These are phyloP conservation scores for Campoplex capitator DNA, from an alignment of 2,888 invertebrate genomes.

Conservation along the genomic window DNA sequence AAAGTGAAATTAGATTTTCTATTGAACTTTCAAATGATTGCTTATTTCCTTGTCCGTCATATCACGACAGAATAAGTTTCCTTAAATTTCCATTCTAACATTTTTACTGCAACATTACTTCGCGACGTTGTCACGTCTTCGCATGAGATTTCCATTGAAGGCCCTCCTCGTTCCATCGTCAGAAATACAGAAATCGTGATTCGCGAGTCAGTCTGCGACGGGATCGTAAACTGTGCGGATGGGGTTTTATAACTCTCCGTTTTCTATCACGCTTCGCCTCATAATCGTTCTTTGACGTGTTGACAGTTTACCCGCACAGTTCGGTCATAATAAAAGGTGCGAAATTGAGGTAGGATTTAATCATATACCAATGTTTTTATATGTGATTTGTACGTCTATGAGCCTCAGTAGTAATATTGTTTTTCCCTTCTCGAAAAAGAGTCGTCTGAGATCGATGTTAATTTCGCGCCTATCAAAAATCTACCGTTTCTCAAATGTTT, in stretches of 20 bases:
- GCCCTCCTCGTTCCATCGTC: not conserved
- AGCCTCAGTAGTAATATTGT: not conserved
- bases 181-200: not conserved
- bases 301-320: not conserved
- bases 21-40: not conserved
- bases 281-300: slow-evolving; percentile 1
- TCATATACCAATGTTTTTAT: not conserved
- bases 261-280: slow-evolving; percentile 17
- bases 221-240: slow-evolving; percentile 25
- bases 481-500: not conserved
- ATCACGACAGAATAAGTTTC: not conserved
- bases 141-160: not conserved
- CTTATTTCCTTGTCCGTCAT: too few relatives aligned
- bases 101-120: not conserved
- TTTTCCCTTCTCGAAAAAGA: not conserved
- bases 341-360: not conserved
- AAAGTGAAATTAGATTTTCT: not conserved
- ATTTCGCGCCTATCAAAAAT: not conserved
- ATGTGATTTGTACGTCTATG: not conserved
- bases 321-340: not conserved
- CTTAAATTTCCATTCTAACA: not conserved
- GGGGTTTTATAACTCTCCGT: not conserved
- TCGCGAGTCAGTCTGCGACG: slow-evolving; percentile 42
- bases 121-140: slow-evolving; percentile 26
- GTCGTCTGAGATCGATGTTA: not conserved